These are phyloP conservation scores for Helicolenus hilgendorfi DNA, from an alignment of 2,797 vertebrate genomes.

Conservation along the genomic window DNA sequence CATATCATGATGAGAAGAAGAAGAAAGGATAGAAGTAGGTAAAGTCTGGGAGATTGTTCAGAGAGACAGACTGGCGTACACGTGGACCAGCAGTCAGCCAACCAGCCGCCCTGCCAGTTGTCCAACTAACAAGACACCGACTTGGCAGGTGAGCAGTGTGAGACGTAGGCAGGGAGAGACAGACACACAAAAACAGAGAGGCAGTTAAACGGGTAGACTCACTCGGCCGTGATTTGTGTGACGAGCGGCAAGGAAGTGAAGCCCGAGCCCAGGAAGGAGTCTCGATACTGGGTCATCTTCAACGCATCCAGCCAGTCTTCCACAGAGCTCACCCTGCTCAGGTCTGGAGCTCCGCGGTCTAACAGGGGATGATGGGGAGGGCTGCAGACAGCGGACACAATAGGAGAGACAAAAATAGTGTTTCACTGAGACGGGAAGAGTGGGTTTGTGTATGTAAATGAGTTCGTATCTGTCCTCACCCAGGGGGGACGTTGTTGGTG, in stretches of 20 bases:
- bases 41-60: constrained; percentile 18
- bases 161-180: constrained; percentile 29
- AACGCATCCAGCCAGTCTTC: constrained; percentile 97
- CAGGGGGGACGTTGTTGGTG: constrained; percentile 93
- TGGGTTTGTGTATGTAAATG: constrained; percentile 34
- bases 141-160: constrained; percentile 58
- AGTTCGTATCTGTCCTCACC: constrained; percentile 87
- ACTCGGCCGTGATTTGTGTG: constrained; percentile 96
- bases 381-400: constrained; percentile 75
- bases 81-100: constrained; percentile 54
- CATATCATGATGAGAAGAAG: constrained; percentile 8
- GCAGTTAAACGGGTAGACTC: constrained; percentile 75
- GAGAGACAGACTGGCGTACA: constrained; percentile 44
- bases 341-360: constrained; percentile 95
- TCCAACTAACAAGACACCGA: constrained; percentile 50
- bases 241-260: constrained; percentile 97
- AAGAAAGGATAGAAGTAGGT: constrained; percentile 10
- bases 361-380: constrained; percentile 95
- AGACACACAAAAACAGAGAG: constrained; percentile 10
- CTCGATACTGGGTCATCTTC: constrained; percentile 98
- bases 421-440: not conserved
- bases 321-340: constrained; percentile 96
- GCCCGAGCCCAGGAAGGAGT: constrained; percentile 95
- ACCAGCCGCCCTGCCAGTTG: constrained; percentile 39
- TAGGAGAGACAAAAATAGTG: not conserved